A percentile compares a stretch with the other conserved stretches of the same genome.
phyloP scores from a whole-genome alignment of 2,888 invertebrate species.

The Hypena proboscidalis region DNA sequence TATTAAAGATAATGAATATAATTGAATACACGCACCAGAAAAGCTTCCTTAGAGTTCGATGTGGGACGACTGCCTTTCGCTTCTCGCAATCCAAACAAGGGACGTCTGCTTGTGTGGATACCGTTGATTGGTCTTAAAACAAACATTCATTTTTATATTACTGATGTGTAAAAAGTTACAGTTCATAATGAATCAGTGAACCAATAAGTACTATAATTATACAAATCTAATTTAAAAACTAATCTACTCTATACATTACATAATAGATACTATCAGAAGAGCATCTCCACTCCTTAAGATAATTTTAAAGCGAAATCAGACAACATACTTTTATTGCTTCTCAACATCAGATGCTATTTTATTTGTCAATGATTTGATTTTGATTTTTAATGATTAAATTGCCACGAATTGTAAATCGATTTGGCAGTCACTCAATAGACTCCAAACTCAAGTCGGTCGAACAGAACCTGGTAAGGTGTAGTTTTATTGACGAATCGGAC shows the following conservation, averaged over 20 bases:
- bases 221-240: not conserved
- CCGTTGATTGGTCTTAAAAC: constrained; percentile 61
- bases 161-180: too few relatives aligned
- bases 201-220: not conserved
- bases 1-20: not conserved
- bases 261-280: not conserved
- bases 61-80: constrained; percentile 46
- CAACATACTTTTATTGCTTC: too few relatives aligned
- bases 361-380: too few relatives aligned
- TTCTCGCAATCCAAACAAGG: constrained; percentile 65
- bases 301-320: too few relatives aligned
- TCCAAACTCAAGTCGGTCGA: too few relatives aligned
- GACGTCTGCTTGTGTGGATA: constrained; percentile 63
- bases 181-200: not conserved
- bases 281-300: too few relatives aligned
- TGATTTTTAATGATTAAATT: too few relatives aligned
- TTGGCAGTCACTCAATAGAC: too few relatives aligned
- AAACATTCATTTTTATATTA: constrained; percentile 1
- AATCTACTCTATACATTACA: not conserved
- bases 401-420: too few relatives aligned
- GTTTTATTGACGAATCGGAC: too few relatives aligned
- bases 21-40: constrained; percentile 62
- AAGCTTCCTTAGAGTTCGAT: constrained; percentile 56
- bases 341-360: too few relatives aligned
- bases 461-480: too few relatives aligned